Percentiles rank a stretch among this genome's conserved stretches.
Conservation (phyloP, 2,888 invertebrate genomes). For the Boloria selene region DNA sequence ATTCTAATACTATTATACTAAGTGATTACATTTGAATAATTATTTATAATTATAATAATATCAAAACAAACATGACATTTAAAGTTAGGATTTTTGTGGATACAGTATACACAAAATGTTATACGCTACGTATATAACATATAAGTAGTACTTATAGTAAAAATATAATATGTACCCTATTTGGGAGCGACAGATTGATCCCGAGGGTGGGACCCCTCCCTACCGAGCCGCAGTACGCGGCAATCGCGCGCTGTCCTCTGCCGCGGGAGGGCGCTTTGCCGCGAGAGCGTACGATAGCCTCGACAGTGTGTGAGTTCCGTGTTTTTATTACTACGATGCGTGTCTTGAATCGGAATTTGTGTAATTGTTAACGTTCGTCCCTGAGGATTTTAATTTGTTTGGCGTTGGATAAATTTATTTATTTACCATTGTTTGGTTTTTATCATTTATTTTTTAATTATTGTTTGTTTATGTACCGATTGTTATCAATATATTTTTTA, state of each 20-base stretch:
- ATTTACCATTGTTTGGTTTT: constrained; percentile 10
- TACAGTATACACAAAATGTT: no score
- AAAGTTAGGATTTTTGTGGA: no score
- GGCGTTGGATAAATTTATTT: constrained; percentile 48
- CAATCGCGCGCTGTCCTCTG: constrained; percentile 78
- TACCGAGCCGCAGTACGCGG: constrained; percentile 51
- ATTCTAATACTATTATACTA: no score
- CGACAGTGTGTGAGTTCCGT: constrained; percentile 74
- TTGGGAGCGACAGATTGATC: constrained; percentile 64
- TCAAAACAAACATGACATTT: no score
- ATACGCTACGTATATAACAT: background rate
- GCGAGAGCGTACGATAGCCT: constrained; percentile 51
- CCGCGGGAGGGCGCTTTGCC: constrained; percentile 73
- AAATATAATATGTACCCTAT: constrained; percentile 36
- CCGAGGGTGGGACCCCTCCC: constrained; percentile 67
- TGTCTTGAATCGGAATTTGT: constrained; percentile 69
- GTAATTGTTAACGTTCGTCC: constrained; percentile 68
- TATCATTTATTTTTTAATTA: background rate
- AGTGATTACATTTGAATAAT: no score
- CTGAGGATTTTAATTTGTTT: constrained; percentile 63
- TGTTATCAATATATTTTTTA: background rate
- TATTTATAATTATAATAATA: no score
- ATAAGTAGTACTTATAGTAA: background rate
- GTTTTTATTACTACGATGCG: constrained; percentile 69
- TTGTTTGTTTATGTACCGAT: background rate